phyloP scores from a whole-genome alignment of 2,113 vertebrate genomes.

The Cryptotis parvus region DNA sequence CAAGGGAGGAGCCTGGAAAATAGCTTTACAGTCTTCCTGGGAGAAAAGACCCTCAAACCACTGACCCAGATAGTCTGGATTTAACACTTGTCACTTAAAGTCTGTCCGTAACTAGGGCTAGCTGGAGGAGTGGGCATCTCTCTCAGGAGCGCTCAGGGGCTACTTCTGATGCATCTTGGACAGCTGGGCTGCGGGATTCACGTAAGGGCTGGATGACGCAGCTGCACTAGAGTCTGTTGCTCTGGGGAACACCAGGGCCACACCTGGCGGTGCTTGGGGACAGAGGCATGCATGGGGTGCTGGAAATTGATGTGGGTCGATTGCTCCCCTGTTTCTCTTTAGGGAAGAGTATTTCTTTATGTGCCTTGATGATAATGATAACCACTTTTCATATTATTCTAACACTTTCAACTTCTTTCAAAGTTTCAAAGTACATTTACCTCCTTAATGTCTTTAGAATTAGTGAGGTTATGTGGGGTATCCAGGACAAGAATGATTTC shows the following conservation, averaged over 20 bases:
- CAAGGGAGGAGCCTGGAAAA: slow-evolving; percentile 74
- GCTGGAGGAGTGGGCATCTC: too few species aligned
- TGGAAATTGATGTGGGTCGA: too few species aligned
- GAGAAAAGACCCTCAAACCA: slow-evolving; percentile 59
- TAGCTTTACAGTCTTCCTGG: slow-evolving; percentile 73
- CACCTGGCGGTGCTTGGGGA: too few species aligned
- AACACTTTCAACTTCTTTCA: neutral
- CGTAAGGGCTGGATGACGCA: too few species aligned
- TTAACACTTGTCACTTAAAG: slow-evolving; percentile 57
- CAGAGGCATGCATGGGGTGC: too few species aligned
- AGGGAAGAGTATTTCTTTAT: slow-evolving; percentile 63
- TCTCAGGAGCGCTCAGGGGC: too few species aligned
- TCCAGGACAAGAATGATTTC: neutral
- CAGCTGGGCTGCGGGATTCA: too few species aligned
- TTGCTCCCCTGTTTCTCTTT: slow-evolving; percentile 37
- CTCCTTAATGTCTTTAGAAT: slow-evolving; percentile 31
- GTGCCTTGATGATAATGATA: slow-evolving; percentile 24
- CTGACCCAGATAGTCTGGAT: slow-evolving; percentile 83
- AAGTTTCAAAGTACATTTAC: slow-evolving; percentile 42
- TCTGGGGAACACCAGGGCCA: too few species aligned
- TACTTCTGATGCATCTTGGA: too few species aligned
- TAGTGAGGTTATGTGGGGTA: neutral
- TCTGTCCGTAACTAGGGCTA: neutral
- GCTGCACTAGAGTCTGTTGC: too few species aligned
- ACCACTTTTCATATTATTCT: neutral